A percentile compares a stretch with the other conserved stretches of the same genome.
Evolutionary conservation across 1,140 invertebrate species (phyloP).

Genomic region (Euborellia annulipes): DNA sequence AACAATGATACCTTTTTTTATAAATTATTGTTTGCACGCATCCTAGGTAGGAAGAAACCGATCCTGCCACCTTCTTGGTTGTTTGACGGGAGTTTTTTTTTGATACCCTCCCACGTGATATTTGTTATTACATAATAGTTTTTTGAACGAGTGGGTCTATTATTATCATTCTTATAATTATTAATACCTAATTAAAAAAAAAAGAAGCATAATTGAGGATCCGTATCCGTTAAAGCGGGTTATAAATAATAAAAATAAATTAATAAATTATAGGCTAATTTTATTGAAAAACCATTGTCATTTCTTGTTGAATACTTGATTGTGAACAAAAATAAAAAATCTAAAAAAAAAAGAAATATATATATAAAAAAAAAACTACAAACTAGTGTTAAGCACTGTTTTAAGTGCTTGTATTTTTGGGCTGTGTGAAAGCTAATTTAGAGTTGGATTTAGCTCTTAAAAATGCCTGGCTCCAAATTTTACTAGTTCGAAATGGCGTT

Average conservation of each 20-base stretch:
- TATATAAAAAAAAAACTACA: conserved; percentile 1
- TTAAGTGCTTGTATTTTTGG: conserved; percentile 23
- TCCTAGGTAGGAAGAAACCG: background rate
- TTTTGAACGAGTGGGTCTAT: conserved; percentile 10
- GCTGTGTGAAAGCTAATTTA: conserved; percentile 20
- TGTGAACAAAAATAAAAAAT: conserved; percentile 12
- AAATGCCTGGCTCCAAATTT: conserved; percentile 12
- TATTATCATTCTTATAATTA: conserved; percentile 3
- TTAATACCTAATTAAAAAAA: no score
- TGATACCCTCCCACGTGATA: conserved; percentile 6
- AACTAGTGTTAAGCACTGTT: conserved; percentile 22
- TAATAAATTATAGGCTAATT: conserved; percentile 8
- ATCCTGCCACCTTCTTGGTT: conserved; percentile 1
- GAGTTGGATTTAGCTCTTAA: conserved; percentile 14
- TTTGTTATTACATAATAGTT: conserved; percentile 10
- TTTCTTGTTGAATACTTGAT: conserved; percentile 16
- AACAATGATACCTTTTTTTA: background rate
- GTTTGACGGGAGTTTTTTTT: conserved; percentile 2
- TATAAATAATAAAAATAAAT: conserved; percentile 6
- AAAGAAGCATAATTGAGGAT: background rate
- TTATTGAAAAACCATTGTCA: conserved; percentile 12
- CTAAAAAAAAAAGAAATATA: conserved; percentile 14
- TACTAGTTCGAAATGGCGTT: conserved; percentile 8
- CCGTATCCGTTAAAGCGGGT: conserved; percentile 1
- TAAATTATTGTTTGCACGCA: background rate